A percentile compares a stretch with the other conserved stretches of the same genome.
Conservation (phyloP, 2,113 vertebrate species). For the Lepus americanus region DNA sequence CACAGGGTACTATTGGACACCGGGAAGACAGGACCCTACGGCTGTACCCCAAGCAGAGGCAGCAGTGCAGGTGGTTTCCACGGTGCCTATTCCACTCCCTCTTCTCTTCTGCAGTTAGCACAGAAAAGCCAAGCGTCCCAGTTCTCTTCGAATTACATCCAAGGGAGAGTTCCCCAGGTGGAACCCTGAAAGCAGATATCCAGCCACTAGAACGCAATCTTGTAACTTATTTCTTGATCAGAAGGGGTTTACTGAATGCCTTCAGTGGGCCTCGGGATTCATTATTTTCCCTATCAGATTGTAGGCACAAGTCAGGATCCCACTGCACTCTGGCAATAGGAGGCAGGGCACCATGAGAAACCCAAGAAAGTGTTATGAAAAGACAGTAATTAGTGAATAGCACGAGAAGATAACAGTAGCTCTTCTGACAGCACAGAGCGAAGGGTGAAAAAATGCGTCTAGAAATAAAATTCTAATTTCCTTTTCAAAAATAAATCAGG, state of each 20-base stretch:
- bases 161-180: neutral
- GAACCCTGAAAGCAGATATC: neutral
- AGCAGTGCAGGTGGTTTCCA: neutral
- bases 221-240: neutral
- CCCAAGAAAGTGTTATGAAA: neutral
- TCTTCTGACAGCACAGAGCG: neutral
- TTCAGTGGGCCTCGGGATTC: no score
- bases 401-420: neutral
- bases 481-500: slow-evolving; percentile 16
- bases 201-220: neutral
- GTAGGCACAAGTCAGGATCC: no score
- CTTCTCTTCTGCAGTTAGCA: neutral
- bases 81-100: neutral
- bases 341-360: no score
- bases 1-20: neutral
- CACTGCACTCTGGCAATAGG: no score
- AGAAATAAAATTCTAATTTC: slow-evolving; percentile 45
- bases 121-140: neutral
- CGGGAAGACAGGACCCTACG: neutral
- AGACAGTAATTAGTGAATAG: neutral
- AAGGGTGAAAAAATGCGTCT: neutral
- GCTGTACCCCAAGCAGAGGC: neutral
- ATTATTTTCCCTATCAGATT: no score
- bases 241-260: neutral
- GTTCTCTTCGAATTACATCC: neutral